Conservation (phyloP, 2,888 invertebrate species). For the Thereva nobilitata region DNA sequence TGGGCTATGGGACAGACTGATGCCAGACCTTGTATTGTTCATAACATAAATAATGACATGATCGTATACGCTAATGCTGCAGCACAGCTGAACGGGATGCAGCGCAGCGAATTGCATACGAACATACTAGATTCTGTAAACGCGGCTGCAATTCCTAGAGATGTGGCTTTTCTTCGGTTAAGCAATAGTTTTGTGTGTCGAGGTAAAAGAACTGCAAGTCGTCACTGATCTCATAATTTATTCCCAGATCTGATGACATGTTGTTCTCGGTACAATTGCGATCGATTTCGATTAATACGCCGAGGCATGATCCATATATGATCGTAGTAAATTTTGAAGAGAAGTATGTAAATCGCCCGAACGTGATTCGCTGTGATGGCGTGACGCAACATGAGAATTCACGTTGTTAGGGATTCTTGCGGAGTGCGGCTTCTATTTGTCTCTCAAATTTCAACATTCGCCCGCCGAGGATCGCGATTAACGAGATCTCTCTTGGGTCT, state of each 20-base stretch:
- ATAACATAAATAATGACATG: conserved; percentile 28
- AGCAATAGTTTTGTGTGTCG: conserved; percentile 35
- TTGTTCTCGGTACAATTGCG: conserved; percentile 13
- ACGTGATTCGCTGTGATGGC: conserved; percentile 24
- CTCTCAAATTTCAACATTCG: not conserved
- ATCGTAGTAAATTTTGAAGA: conserved; percentile 22
- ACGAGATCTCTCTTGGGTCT: conserved; percentile 3
- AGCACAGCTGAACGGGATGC: not conserved
- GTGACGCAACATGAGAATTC: not conserved
- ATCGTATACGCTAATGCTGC: conserved; percentile 10
- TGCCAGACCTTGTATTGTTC: conserved; percentile 27
- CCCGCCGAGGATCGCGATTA: not conserved
- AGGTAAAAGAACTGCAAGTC: conserved; percentile 26
- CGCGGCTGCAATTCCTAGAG: conserved; percentile 7
- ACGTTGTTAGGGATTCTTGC: not conserved
- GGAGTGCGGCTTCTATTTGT: not conserved
- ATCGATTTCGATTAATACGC: conserved; percentile 23
- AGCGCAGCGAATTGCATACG: not conserved
- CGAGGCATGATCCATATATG: conserved; percentile 26
- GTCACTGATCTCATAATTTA: conserved; percentile 34
- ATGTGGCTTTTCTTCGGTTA: conserved; percentile 26
- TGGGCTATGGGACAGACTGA: conserved; percentile 2
- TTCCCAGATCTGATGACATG: conserved; percentile 26
- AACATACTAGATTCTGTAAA: conserved; percentile 5
- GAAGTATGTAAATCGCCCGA: conserved; percentile 21